A percentile compares a stretch with the other conserved stretches of the same genome.
Conservation (phyloP, 2,888 invertebrate genomes). For the Meta bourneti region DNA sequence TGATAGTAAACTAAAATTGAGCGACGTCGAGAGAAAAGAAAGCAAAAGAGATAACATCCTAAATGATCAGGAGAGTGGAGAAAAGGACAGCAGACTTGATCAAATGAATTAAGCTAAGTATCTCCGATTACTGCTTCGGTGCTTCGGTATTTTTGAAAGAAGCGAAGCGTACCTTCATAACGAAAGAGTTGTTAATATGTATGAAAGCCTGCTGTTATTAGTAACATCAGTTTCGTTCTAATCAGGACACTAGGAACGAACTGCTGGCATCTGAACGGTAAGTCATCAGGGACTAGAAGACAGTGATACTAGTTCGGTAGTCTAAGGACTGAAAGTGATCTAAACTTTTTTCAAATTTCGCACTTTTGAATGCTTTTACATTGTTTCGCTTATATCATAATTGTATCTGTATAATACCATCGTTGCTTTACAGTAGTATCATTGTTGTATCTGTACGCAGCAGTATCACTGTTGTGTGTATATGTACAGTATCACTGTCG, state of each 20-base stretch:
- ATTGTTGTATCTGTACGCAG: too few relatives aligned
- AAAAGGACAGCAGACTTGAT: neutral
- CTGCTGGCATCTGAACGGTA: neutral
- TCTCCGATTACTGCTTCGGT: conserved; percentile 26
- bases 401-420: too few relatives aligned
- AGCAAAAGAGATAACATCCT: conserved; percentile 31
- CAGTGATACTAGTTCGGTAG: too few relatives aligned
- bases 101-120: conserved; percentile 45
- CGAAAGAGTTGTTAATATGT: conserved; percentile 49
- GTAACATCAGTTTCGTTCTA: conserved; percentile 21
- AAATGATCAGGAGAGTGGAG: neutral
- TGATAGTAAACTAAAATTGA: conserved; percentile 31
- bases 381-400: too few relatives aligned
- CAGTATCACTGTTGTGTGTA: too few relatives aligned
- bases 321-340: too few relatives aligned
- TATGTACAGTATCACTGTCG: too few relatives aligned
- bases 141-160: conserved; percentile 7
- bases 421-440: too few relatives aligned
- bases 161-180: conserved; percentile 19
- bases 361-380: too few relatives aligned
- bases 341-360: too few relatives aligned
- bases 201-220: conserved; percentile 50
- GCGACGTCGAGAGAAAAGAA: conserved; percentile 5
- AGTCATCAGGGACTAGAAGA: too few relatives aligned
- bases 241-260: conserved; percentile 34